Evolutionary conservation across 2,888 invertebrate genomes (phyloP).

Genomic region (Agrochola litura): DNA sequence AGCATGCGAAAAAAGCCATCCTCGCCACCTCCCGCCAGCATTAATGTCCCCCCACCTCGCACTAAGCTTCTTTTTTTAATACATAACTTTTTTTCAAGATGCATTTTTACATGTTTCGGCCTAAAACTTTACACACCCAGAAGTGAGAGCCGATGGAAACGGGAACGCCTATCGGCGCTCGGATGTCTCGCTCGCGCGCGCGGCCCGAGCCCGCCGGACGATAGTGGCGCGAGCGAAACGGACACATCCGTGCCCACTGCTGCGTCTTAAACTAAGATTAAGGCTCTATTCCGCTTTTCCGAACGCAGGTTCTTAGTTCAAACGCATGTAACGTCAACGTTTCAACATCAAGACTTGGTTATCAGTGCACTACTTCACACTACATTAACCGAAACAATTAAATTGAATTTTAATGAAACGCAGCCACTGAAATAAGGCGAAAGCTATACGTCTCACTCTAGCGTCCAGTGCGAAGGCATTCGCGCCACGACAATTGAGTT

Average conservation of each 20-base stretch:
- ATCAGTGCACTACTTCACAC: conserved; percentile 52
- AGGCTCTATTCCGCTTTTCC: conserved; percentile 87
- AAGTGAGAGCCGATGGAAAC: conserved; percentile 81
- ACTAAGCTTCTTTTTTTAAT: conserved; percentile 91
- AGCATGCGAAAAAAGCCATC: conserved; percentile 89
- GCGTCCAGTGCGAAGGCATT: conserved; percentile 89
- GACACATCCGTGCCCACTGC: conserved; percentile 80
- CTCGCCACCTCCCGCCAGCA: conserved; percentile 86
- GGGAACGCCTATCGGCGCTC: conserved; percentile 86
- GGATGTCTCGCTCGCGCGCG: conserved; percentile 85
- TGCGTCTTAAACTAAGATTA: conserved; percentile 88
- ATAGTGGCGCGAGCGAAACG: conserved; percentile 88
- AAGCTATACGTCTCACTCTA: conserved; percentile 88
- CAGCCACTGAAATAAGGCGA: conserved; percentile 77
- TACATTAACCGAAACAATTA: conserved; percentile 59
- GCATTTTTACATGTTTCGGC: conserved; percentile 91
- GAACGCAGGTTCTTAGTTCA: conserved; percentile 83
- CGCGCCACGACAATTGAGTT: conserved; percentile 90
- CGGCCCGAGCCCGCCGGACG: conserved; percentile 78
- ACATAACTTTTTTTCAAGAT: conserved; percentile 91
- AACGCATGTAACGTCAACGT: conserved; percentile 78
- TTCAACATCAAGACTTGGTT: conserved; percentile 63
- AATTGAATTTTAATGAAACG: conserved; percentile 70
- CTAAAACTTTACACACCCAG: conserved; percentile 91
- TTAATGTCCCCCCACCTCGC: conserved; percentile 89